Evolutionary conservation across 1,140 invertebrate genomes (phyloP).

Genomic region (Triops longicaudatus): DNA sequence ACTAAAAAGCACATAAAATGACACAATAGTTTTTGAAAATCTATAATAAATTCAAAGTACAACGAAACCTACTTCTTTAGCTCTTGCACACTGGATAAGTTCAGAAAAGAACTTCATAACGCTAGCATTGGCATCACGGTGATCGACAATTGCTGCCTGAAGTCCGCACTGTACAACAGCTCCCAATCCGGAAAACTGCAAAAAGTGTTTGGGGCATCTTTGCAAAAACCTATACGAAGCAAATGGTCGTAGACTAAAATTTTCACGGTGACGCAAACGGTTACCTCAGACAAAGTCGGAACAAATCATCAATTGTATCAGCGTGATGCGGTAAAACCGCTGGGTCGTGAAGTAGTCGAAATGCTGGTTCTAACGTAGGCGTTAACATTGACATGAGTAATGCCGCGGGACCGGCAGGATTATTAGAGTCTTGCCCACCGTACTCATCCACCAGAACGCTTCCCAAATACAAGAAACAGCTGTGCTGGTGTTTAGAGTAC

Average conservation of each 20-base stretch:
- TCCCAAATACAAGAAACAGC: slow-evolving; percentile 89
- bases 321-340: slow-evolving; percentile 81
- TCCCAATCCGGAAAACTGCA: slow-evolving; percentile 59
- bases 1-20: no score
- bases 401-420: slow-evolving; percentile 38
- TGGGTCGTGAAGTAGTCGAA: slow-evolving; percentile 60
- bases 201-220: slow-evolving; percentile 66
- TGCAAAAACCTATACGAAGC: slow-evolving; percentile 67
- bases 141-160: slow-evolving; percentile 72
- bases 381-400: slow-evolving; percentile 78
- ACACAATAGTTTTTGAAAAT: no score
- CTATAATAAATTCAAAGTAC: slow-evolving; percentile 18
- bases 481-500: slow-evolving; percentile 77
- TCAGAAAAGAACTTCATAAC: slow-evolving; percentile 90
- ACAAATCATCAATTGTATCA: slow-evolving; percentile 95
- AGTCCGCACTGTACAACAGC: slow-evolving; percentile 74
- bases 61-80: slow-evolving; percentile 42
- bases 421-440: slow-evolving; percentile 56
- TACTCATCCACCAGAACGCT: slow-evolving; percentile 95
- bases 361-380: slow-evolving; percentile 76
- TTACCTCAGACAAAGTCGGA: slow-evolving; percentile 70
- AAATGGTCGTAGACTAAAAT: slow-evolving; percentile 4
- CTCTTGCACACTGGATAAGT: slow-evolving; percentile 57
- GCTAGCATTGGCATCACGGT: slow-evolving; percentile 89
- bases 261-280: background rate